Evolutionary conservation across 2,888 invertebrate genomes (phyloP).

Genomic region (Caprella mutica): DNA sequence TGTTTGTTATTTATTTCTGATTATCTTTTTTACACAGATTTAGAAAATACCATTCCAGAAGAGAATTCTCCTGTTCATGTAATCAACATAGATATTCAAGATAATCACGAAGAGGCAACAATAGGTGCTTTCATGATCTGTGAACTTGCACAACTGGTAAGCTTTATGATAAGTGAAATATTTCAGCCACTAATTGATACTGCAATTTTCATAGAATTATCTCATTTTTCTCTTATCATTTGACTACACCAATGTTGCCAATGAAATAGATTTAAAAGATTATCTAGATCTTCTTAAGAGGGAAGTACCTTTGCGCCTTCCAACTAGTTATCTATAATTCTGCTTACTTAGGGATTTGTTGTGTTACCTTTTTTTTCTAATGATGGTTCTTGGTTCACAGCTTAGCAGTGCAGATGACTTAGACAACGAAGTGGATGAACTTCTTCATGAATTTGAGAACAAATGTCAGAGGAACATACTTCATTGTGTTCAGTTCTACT

Average conservation of each 20-base stretch:
- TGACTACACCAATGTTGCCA: too few relatives aligned
- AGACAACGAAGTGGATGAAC: conserved; percentile 94
- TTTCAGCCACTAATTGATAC: too few relatives aligned
- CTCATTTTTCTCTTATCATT: too few relatives aligned
- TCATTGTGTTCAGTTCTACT: conserved; percentile 91
- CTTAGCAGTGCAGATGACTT: conserved; percentile 80
- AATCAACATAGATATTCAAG: conserved; percentile 96
- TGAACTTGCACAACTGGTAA: conserved; percentile 81
- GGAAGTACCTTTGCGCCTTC: too few relatives aligned
- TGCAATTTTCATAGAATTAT: too few relatives aligned
- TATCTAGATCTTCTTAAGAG: too few relatives aligned
- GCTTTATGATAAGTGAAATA: conserved; percentile 19
- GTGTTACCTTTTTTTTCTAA: background rate
- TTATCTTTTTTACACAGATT: conserved; percentile 35
- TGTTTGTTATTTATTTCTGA: background rate
- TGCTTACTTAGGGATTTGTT: too few relatives aligned
- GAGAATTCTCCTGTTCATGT: conserved; percentile 86
- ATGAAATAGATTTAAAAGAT: too few relatives aligned
- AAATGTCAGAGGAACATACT: conserved; percentile 74
- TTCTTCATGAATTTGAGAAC: conserved; percentile 85
- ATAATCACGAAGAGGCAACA: conserved; percentile 98
- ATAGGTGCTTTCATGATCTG: conserved; percentile 95
- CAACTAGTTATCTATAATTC: too few relatives aligned
- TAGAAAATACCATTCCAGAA: conserved; percentile 65
- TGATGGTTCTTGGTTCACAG: conserved; percentile 37